phyloP scores from a whole-genome alignment of 2,888 invertebrate species.

The Heliconius aoede region DNA sequence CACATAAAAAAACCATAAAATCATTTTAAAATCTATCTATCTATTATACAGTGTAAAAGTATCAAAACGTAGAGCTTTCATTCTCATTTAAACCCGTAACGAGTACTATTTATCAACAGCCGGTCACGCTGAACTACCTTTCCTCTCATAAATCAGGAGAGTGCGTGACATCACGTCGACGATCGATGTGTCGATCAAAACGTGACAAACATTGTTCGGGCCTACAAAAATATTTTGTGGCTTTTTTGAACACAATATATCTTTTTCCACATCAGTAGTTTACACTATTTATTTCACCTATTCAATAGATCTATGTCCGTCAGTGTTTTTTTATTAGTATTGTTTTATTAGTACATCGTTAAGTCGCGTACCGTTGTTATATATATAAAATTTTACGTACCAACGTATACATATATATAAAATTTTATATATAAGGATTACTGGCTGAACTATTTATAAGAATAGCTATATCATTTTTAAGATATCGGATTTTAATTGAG shows the following conservation, averaged over 20 bases:
- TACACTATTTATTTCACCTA: conserved; percentile 15
- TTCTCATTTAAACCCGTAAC: conserved; percentile 64
- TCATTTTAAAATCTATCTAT: not conserved
- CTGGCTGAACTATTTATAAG: too few relatives aligned
- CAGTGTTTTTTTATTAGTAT: not conserved
- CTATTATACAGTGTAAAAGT: not conserved
- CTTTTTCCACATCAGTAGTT: conserved; percentile 21
- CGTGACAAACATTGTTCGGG: conserved; percentile 69
- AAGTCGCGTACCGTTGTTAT: too few relatives aligned
- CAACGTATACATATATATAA: too few relatives aligned
- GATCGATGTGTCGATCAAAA: conserved; percentile 67
- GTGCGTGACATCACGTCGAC: conserved; percentile 73
- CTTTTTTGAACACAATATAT: conserved; percentile 26
- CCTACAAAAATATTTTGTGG: conserved; percentile 45
- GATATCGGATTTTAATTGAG: too few relatives aligned
- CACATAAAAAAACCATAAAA: not conserved
- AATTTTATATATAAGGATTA: too few relatives aligned
- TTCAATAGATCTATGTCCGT: not conserved
- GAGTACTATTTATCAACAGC: conserved; percentile 64
- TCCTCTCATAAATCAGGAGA: conserved; percentile 74
- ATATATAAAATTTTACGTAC: too few relatives aligned
- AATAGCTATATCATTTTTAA: too few relatives aligned
- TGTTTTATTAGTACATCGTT: not conserved
- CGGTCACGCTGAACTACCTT: conserved; percentile 60
- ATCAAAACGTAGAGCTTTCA: conserved; percentile 47